These are phyloP conservation scores for Enteromius fasciolatus DNA, from an alignment of 2,797 vertebrate genomes.

Conservation along the genomic window DNA sequence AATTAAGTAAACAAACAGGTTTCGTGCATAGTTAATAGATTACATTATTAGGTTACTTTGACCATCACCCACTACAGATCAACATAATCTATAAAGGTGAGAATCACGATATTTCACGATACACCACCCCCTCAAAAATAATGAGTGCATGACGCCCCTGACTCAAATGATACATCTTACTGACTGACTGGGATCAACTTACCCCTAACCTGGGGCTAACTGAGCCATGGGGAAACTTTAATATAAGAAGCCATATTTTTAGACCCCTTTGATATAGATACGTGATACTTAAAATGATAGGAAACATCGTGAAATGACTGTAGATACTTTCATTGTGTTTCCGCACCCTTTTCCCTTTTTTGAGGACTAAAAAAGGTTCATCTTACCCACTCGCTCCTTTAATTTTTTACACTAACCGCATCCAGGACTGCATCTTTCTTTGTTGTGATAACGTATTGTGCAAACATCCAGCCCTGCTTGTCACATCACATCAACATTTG, in stretches of 20 bases:
- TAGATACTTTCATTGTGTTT: background rate
- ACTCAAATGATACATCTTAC: background rate
- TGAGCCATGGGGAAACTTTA: background rate
- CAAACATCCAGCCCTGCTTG: constrained; percentile 36
- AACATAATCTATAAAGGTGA: no score
- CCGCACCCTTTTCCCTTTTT: background rate
- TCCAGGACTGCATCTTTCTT: background rate
- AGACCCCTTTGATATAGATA: background rate
- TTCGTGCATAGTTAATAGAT: no score
- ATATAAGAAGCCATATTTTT: background rate
- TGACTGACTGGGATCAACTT: background rate
- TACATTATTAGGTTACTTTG: no score
- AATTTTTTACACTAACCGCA: background rate
- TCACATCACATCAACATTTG: constrained; percentile 38
- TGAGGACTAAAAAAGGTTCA: background rate
- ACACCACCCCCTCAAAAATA: no score
- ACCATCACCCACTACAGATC: no score
- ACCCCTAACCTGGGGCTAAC: background rate
- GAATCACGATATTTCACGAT: no score
- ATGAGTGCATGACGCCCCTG: no score
- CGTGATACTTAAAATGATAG: background rate
- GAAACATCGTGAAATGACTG: background rate
- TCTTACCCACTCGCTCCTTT: background rate
- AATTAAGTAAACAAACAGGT: no score
- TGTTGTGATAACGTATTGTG: constrained; percentile 10